phyloP scores from a whole-genome alignment of 2,888 invertebrate genomes.

The Coelopa pilipes region DNA sequence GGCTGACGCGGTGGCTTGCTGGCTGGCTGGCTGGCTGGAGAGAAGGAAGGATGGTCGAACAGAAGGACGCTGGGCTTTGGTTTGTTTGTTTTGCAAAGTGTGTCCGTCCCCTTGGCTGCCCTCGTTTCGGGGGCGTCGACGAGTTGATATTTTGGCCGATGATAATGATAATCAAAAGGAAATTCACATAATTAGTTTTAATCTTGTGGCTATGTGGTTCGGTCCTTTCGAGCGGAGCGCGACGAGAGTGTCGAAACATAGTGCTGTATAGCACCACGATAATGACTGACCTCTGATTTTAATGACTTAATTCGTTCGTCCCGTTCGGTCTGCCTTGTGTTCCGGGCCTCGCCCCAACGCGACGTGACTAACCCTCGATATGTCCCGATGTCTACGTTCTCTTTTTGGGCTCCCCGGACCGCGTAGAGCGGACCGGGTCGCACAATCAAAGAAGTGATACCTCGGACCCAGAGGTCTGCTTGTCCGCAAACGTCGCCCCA shows the following conservation, averaged over 20 bases:
- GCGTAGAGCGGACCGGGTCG: no score
- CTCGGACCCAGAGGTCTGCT: neutral
- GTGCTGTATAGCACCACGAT: constrained; percentile 27
- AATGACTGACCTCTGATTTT: constrained; percentile 26
- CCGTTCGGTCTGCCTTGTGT: no score
- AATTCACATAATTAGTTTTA: constrained; percentile 64
- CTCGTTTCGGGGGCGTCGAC: constrained; percentile 32
- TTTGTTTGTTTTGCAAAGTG: constrained; percentile 17
- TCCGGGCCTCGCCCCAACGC: no score
- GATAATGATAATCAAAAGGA: constrained; percentile 53
- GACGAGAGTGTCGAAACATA: constrained; percentile 15
- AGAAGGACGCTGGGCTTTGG: constrained; percentile 52
- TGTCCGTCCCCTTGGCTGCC: neutral
- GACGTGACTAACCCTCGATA: no score
- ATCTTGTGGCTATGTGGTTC: constrained; percentile 39
- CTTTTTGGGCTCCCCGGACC: no score
- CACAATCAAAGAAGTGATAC: neutral
- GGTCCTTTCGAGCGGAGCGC: neutral
- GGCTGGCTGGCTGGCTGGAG: constrained; percentile 27
- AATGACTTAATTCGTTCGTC: constrained; percentile 29
- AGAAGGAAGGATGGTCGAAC: constrained; percentile 52
- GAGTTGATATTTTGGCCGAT: constrained; percentile 31
- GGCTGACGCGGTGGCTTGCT: neutral
- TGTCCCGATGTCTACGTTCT: no score
- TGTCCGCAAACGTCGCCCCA: neutral